These are phyloP conservation scores for Pseudococcus longispinus DNA, from an alignment of 2,888 invertebrate species.

Conservation along the genomic window DNA sequence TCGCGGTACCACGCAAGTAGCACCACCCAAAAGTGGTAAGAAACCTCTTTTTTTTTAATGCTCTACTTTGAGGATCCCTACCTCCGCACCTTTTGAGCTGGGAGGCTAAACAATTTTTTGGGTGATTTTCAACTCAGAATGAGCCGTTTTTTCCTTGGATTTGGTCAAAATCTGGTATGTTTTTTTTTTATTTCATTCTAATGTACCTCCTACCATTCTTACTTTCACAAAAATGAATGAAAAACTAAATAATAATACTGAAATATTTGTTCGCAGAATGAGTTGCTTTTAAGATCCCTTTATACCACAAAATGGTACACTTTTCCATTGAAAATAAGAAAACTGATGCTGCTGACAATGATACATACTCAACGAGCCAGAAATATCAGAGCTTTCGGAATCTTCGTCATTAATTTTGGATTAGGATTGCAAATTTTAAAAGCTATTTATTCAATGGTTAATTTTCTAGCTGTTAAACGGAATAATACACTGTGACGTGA, in stretches of 20 bases:
- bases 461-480: not conserved
- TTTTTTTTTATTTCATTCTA: too few species aligned
- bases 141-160: too few species aligned
- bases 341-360: not conserved
- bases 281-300: not conserved
- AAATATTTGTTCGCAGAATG: not conserved
- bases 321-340: not conserved
- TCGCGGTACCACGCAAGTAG: too few species aligned
- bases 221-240: too few species aligned
- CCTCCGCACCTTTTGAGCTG: too few species aligned
- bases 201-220: too few species aligned
- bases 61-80: not conserved
- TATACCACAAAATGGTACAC: not conserved
- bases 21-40: not conserved
- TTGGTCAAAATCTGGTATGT: too few species aligned
- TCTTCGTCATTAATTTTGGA: not conserved
- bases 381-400: not conserved
- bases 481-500: not conserved
- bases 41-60: not conserved
- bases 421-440: not conserved
- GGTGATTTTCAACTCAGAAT: too few species aligned
- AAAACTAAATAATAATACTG: not conserved
- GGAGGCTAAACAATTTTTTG: too few species aligned
- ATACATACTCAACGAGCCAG: not conserved
- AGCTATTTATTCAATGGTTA: not conserved